phyloP scores from a whole-genome alignment of 2,797 vertebrate species.

The Syngnathus rostellatus region DNA sequence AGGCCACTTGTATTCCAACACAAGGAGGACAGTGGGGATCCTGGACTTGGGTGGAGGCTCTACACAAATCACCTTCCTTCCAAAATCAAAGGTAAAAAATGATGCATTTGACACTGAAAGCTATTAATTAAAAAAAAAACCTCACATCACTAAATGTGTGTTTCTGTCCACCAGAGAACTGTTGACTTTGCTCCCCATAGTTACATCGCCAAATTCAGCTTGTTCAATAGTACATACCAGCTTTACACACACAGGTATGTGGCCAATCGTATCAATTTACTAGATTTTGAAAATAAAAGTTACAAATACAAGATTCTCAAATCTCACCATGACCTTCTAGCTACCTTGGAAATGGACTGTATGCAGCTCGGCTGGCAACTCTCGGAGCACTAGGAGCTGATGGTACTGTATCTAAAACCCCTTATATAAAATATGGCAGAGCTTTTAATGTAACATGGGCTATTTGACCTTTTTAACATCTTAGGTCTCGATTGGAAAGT shows the following conservation, averaged over 20 bases:
- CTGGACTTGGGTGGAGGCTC: slow-evolving; percentile 96
- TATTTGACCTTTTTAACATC: slow-evolving; percentile 10
- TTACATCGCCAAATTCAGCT: slow-evolving; percentile 85
- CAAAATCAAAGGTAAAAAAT: slow-evolving; percentile 76
- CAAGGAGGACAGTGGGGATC: slow-evolving; percentile 82
- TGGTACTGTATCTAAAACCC: slow-evolving; percentile 63
- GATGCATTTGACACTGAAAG: neutral
- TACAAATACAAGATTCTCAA: neutral
- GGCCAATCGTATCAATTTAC: neutral
- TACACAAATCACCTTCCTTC: slow-evolving; percentile 96
- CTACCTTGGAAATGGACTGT: slow-evolving; percentile 93
- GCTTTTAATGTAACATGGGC: neutral
- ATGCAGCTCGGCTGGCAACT: slow-evolving; percentile 83
- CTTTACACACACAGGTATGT: slow-evolving; percentile 93
- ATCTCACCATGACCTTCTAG: slow-evolving; percentile 52
- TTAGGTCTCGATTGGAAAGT: slow-evolving; percentile 75
- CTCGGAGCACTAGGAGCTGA: slow-evolving; percentile 84
- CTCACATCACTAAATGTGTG: neutral
- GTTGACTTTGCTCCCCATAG: slow-evolving; percentile 74
- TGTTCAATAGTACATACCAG: slow-evolving; percentile 88
- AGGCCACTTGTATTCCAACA: slow-evolving; percentile 88
- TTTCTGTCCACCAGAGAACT: slow-evolving; percentile 78
- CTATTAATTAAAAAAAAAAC: neutral
- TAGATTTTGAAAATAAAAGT: slow-evolving; percentile 2
- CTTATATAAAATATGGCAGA: neutral